These are phyloP conservation scores for Datnioides undecimradiatus DNA, from an alignment of 2,113 vertebrate genomes.

Conservation along the genomic window DNA sequence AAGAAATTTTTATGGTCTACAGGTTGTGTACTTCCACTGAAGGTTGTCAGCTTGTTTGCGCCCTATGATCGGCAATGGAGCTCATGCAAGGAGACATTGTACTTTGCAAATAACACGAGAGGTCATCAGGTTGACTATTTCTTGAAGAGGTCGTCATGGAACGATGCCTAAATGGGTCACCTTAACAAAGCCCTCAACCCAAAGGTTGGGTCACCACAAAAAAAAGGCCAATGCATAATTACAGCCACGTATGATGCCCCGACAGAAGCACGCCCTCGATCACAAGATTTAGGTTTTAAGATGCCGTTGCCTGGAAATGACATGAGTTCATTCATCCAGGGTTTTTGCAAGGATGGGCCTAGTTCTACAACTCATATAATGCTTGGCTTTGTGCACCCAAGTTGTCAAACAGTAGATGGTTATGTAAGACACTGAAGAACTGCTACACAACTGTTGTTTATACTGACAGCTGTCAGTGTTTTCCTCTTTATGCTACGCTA, in stretches of 20 bases:
- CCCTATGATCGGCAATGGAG: not conserved
- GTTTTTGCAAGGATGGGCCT: not conserved
- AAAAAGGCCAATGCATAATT: not conserved
- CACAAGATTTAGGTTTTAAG: not conserved
- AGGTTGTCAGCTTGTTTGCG: not conserved
- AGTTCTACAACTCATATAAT: not conserved
- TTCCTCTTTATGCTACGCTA: not conserved
- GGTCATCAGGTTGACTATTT: not conserved
- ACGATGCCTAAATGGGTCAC: conserved; percentile 27
- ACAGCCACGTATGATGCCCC: too few relatives aligned
- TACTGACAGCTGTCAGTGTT: conserved; percentile 23
- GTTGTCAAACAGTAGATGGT: conserved; percentile 4
- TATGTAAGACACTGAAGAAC: not conserved
- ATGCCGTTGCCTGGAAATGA: not conserved
- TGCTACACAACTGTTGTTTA: conserved; percentile 42
- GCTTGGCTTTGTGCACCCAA: not conserved
- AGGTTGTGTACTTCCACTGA: not conserved
- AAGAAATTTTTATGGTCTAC: not conserved
- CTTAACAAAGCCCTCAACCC: conserved; percentile 16
- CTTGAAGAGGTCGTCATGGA: conserved; percentile 15
- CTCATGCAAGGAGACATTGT: not conserved
- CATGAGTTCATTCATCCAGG: not conserved
- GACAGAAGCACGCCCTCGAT: not conserved
- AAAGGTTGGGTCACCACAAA: not conserved
- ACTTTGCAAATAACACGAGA: not conserved